Evolutionary conservation across 2,797 vertebrate genomes (phyloP).

Genomic region (Hydrophis major): DNA sequence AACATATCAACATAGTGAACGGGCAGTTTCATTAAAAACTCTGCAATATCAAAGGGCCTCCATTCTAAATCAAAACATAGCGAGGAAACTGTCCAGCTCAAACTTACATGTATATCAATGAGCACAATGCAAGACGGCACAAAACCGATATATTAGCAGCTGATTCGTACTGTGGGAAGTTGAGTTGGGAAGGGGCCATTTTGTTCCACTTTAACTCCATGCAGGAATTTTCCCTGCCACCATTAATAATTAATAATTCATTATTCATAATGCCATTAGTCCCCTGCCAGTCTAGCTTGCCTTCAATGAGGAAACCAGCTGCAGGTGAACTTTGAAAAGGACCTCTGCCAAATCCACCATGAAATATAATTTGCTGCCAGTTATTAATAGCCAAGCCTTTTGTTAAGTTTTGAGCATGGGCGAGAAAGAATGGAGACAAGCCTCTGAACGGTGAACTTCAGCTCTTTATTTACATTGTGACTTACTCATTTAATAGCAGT

Average conservation of each 20-base stretch:
- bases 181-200: neutral
- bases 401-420: no score
- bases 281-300: neutral
- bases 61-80: neutral
- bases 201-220: neutral
- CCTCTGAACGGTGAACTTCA: no score
- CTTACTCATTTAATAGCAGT: no score
- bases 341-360: neutral
- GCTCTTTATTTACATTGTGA: no score
- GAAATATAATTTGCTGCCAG: neutral
- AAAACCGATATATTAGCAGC: neutral
- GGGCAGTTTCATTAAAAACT: neutral
- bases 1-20: neutral
- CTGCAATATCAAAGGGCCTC: neutral
- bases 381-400: neutral
- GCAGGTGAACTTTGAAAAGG: neutral
- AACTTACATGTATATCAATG: neutral
- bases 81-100: neutral
- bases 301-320: neutral
- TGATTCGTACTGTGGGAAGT: neutral
- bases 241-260: neutral
- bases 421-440: no score
- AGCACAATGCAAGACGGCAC: neutral
- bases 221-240: neutral
- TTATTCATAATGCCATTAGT: neutral